These are phyloP conservation scores for Heliothis virescens DNA, from an alignment of 1,140 invertebrate species.

Conservation along the genomic window DNA sequence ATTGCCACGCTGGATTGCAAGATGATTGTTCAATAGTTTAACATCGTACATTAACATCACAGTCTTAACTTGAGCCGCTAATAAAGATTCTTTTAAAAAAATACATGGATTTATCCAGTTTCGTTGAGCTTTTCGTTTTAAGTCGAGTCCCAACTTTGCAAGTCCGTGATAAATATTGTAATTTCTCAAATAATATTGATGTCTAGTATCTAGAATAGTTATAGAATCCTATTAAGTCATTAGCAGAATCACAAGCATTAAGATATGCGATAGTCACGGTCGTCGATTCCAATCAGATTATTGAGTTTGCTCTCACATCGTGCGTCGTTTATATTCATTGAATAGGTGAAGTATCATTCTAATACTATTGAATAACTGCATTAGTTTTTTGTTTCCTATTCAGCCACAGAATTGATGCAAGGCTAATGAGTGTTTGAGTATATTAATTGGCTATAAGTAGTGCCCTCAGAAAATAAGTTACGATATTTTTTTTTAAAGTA, in stretches of 20 bases:
- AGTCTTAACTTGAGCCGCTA: too few relatives aligned
- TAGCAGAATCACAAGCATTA: slow-evolving; percentile 5
- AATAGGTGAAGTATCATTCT: not conserved
- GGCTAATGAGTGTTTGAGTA: not conserved
- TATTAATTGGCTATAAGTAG: too few relatives aligned
- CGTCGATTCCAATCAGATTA: slow-evolving; percentile 17
- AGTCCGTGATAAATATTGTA: too few relatives aligned
- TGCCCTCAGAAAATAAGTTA: not conserved
- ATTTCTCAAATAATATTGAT: too few relatives aligned
- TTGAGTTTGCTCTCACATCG: slow-evolving; percentile 27
- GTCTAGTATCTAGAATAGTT: not conserved
- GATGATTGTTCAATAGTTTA: too few relatives aligned
- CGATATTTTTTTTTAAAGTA: too few relatives aligned
- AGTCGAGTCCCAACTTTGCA: too few relatives aligned
- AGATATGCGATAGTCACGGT: slow-evolving; percentile 21
- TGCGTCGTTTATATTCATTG: not conserved
- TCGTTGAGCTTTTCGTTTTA: too few relatives aligned
- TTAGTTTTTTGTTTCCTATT: not conserved
- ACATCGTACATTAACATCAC: too few relatives aligned
- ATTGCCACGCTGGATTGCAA: too few relatives aligned
- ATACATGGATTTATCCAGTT: too few relatives aligned
- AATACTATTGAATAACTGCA: not conserved
- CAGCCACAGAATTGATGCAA: not conserved
- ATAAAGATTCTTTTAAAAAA: too few relatives aligned
- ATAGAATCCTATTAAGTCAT: not conserved